Conservation (phyloP, 2,113 vertebrate genomes). For the Clarias magur region DNA sequence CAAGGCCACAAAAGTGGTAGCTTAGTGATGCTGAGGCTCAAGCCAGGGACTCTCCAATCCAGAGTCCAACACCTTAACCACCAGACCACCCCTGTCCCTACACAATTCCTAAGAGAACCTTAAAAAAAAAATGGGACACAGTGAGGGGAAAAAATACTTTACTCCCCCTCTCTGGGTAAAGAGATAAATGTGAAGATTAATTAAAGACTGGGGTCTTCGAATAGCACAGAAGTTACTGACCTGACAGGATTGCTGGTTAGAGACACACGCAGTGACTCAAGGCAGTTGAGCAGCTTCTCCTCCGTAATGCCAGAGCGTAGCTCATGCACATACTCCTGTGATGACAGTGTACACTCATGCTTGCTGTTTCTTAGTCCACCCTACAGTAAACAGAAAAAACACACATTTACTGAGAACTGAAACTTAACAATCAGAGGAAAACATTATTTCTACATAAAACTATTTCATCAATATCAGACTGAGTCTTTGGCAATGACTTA, state of each 20-base stretch:
- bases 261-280: slow-evolving; percentile 94
- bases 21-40: too few species aligned
- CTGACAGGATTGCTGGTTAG: slow-evolving; percentile 98
- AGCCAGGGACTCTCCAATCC: too few species aligned
- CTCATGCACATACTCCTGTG: slow-evolving; percentile 97
- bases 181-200: background rate
- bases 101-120: too few species aligned
- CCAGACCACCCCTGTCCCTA: too few species aligned
- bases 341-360: slow-evolving; percentile 93
- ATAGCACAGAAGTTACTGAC: slow-evolving; percentile 66
- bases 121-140: background rate
- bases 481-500: background rate
- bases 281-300: slow-evolving; percentile 93
- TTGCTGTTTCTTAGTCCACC: slow-evolving; percentile 97
- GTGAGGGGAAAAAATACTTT: background rate
- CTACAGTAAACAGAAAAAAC: slow-evolving; percentile 67
- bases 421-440: background rate
- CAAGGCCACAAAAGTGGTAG: too few species aligned
- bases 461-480: background rate
- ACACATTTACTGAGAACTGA: slow-evolving; percentile 9
- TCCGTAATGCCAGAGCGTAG: slow-evolving; percentile 91
- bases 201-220: background rate
- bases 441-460: background rate
- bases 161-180: background rate
- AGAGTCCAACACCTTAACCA: too few species aligned